These are phyloP conservation scores for Mobula birostris DNA, from an alignment of 2,113 vertebrate species.

Conservation along the genomic window DNA sequence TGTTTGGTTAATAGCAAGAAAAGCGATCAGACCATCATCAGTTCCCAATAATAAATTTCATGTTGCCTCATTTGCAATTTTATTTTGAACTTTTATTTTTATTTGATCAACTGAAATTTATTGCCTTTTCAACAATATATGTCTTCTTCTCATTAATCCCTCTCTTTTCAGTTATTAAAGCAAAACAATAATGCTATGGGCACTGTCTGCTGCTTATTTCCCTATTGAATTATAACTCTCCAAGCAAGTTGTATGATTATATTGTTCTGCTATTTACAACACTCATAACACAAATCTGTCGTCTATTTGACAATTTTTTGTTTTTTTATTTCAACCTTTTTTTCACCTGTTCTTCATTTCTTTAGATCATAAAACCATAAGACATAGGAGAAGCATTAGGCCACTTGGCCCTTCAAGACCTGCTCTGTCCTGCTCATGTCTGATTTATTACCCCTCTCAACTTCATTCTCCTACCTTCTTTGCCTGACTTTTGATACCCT, in stretches of 20 bases:
- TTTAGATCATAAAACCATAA: neutral
- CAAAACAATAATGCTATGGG: neutral
- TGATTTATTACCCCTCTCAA: too few species aligned
- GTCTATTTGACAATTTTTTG: neutral
- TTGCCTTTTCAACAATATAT: neutral
- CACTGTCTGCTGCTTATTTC: neutral
- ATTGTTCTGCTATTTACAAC: neutral
- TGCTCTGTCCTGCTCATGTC: too few species aligned
- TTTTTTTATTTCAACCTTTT: neutral
- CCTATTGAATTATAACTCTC: neutral
- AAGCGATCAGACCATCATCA: neutral
- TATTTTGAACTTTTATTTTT: neutral
- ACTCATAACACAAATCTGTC: neutral
- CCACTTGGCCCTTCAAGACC: too few species aligned
- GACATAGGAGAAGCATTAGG: too few species aligned
- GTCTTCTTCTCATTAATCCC: neutral
- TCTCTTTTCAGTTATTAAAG: neutral
- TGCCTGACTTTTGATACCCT: too few species aligned
- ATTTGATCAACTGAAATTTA: neutral
- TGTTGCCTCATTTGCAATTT: neutral
- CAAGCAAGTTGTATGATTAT: neutral
- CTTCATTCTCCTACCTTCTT: too few species aligned
- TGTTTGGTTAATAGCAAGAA: neutral
- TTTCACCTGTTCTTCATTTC: neutral
- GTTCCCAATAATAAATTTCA: too few species aligned